Evolutionary conservation across 1,140 invertebrate species (phyloP).

Genomic region (Euwallacea similis): DNA sequence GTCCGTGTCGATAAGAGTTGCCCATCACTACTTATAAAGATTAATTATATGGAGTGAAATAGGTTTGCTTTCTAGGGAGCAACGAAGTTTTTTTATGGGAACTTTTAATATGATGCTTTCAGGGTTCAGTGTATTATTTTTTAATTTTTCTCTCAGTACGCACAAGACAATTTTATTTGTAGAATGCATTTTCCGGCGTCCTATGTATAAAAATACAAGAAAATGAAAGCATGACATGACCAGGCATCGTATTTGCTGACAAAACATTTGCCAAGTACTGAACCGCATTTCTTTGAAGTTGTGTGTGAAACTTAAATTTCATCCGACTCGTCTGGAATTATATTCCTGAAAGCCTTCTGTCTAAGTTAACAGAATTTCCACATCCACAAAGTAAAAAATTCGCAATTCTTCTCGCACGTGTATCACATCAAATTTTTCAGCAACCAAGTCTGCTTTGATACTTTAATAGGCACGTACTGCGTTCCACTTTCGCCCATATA

Average conservation of each 20-base stretch:
- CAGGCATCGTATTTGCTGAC: not conserved
- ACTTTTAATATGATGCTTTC: too few relatives aligned
- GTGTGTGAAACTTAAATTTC: not conserved
- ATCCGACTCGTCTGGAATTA: not conserved
- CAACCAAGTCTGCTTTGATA: conserved; percentile 1
- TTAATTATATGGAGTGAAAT: too few relatives aligned
- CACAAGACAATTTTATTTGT: not conserved
- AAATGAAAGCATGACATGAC: not conserved
- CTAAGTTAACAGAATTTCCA: not conserved
- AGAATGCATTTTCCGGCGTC: not conserved
- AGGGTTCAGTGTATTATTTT: too few relatives aligned
- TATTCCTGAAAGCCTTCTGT: not conserved
- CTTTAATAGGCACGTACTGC: conserved; percentile 5
- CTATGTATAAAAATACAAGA: not conserved
- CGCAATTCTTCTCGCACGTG: not conserved
- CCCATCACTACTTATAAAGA: too few relatives aligned
- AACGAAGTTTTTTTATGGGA: too few relatives aligned
- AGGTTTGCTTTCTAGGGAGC: too few relatives aligned
- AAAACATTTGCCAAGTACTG: not conserved
- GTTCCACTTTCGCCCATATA: conserved; percentile 5
- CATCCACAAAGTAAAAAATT: not conserved
- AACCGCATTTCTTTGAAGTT: too few relatives aligned
- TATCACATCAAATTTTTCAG: conserved; percentile 4
- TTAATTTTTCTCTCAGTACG: too few relatives aligned
- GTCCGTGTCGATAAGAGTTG: too few relatives aligned